Percentiles rank a stretch among this genome's conserved stretches.
Conservation (phyloP, 2,888 invertebrate species). For the Caenorhabditis sp. region DNA sequence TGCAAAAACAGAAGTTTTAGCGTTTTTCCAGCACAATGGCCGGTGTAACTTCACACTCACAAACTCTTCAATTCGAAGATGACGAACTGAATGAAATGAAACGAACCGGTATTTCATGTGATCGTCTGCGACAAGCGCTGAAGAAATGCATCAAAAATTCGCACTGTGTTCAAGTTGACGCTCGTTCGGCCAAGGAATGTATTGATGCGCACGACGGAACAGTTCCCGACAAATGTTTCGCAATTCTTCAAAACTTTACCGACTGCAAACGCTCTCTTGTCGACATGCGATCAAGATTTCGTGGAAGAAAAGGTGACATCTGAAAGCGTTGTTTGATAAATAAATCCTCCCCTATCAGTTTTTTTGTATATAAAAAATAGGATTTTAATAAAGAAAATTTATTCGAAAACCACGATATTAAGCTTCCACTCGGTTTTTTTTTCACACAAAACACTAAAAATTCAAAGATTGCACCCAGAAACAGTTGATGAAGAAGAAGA, state of each 20-base stretch:
- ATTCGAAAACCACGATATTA: background rate
- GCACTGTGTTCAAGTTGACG: conserved; percentile 59
- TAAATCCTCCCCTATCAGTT: background rate
- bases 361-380: background rate
- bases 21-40: conserved; percentile 12
- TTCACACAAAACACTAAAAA: background rate
- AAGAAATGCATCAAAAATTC: conserved; percentile 67
- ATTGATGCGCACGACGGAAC: conserved; percentile 61
- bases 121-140: conserved; percentile 61
- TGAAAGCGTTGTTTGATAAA: conserved; percentile 19
- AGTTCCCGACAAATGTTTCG: conserved; percentile 63
- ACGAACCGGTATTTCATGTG: conserved; percentile 62
- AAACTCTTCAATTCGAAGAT: conserved; percentile 46
- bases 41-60: conserved; percentile 28
- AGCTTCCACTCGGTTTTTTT: background rate
- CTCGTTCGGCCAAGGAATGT: conserved; percentile 64
- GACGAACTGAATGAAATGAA: conserved; percentile 52
- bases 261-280: conserved; percentile 67
- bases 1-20: no score
- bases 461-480: background rate
- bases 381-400: conserved; percentile 1
- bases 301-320: conserved; percentile 65
- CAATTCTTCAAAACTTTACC: conserved; percentile 59
- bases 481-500: background rate
- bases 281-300: conserved; percentile 64